Percentiles rank a stretch among this genome's conserved stretches.
These are phyloP conservation scores for Eriosoma lanigerum DNA, from an alignment of 1,140 invertebrate species.

Conservation along the genomic window DNA sequence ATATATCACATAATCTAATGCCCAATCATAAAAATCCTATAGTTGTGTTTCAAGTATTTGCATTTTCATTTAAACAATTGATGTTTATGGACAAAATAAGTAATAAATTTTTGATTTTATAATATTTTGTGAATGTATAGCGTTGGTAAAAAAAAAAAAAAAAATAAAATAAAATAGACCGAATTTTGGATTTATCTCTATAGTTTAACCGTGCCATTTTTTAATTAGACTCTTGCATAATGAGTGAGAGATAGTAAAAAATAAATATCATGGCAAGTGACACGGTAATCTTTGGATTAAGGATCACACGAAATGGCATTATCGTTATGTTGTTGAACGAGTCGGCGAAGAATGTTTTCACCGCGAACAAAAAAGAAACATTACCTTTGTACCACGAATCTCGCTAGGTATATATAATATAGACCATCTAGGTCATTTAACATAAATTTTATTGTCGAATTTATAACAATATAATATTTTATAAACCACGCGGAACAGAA, in stretches of 20 bases:
- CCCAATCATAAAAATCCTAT: no score
- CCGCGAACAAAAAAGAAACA: neutral
- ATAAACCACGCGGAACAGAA: neutral
- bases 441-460: slow-evolving; percentile 43
- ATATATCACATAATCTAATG: no score
- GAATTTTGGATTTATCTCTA: neutral
- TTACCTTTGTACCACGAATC: neutral
- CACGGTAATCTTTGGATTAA: neutral
- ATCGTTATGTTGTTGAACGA: neutral
- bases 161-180: no score
- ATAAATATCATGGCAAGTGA: neutral
- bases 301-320: slow-evolving; percentile 4
- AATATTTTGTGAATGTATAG: no score
- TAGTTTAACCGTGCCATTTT: neutral
- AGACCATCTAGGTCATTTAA: slow-evolving; percentile 19
- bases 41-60: no score
- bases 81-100: no score
- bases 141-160: no score
- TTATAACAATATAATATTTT: slow-evolving; percentile 37
- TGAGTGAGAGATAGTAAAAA: neutral
- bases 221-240: slow-evolving; percentile 3
- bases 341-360: slow-evolving; percentile 27
- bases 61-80: no score
- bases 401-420: neutral
- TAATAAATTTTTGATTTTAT: no score